Evolutionary conservation across 92 coral and sea anemone species (phyloP).

Genomic region (Siderastrea radians): DNA sequence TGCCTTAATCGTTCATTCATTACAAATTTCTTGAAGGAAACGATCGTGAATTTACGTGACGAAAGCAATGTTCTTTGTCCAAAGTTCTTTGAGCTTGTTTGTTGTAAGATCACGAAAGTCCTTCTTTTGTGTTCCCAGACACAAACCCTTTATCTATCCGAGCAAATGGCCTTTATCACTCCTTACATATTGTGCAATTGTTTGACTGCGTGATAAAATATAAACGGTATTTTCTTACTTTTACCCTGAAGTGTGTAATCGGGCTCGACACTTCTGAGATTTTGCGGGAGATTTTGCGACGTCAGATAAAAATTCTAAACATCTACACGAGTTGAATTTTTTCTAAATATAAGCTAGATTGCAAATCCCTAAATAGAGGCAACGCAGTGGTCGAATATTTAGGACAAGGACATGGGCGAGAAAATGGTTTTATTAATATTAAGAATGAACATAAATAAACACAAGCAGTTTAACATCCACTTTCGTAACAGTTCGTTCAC

Average conservation of each 20-base stretch:
- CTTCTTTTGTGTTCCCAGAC: conserved; percentile 27
- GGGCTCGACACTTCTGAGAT: neutral
- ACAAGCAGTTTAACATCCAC: neutral
- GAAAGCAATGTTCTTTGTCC: neutral
- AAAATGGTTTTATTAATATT: conserved; percentile 16
- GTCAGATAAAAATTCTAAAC: conserved; percentile 10
- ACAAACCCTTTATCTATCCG: neutral
- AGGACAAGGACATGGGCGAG: neutral
- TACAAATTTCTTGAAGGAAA: conserved; percentile 3
- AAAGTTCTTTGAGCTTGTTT: conserved; percentile 7
- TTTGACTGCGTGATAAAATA: conserved; percentile 12
- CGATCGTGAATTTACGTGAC: conserved; percentile 34
- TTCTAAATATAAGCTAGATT: neutral
- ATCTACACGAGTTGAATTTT: neutral
- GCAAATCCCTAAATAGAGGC: neutral
- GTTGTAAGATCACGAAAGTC: conserved; percentile 17
- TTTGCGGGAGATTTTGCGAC: conserved; percentile 1
- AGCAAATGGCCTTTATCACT: conserved; percentile 23
- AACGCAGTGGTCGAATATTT: neutral
- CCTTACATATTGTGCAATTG: conserved; percentile 40
- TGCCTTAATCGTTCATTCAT: neutral
- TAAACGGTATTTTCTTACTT: neutral
- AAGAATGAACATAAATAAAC: neutral
- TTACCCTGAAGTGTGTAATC: neutral
- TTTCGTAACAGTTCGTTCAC: neutral